These are phyloP conservation scores for Peromyscus melanophrys DNA, from an alignment of 2,797 vertebrate genomes.

Conservation along the genomic window DNA sequence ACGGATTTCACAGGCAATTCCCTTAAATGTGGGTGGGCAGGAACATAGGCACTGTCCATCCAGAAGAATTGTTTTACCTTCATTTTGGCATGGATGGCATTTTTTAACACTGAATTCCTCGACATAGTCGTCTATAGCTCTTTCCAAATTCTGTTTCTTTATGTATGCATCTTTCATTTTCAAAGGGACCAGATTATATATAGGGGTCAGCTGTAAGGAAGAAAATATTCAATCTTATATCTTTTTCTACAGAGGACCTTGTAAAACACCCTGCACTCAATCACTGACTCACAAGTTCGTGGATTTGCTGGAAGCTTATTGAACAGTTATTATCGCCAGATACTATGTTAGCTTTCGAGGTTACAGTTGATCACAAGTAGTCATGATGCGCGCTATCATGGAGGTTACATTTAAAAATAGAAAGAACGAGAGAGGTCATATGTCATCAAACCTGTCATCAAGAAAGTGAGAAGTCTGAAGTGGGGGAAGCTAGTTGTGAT, in stretches of 20 bases:
- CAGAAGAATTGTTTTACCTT: slow-evolving; percentile 91
- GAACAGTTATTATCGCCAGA: background rate
- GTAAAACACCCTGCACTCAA: slow-evolving; percentile 9
- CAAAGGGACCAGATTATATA: slow-evolving; percentile 92
- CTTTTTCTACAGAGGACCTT: slow-evolving; percentile 22
- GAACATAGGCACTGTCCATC: slow-evolving; percentile 93
- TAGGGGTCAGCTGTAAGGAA: slow-evolving; percentile 91
- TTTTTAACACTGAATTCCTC: slow-evolving; percentile 93
- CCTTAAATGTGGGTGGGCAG: slow-evolving; percentile 90
- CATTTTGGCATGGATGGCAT: slow-evolving; percentile 94
- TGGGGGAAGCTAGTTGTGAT: background rate
- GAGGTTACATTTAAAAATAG: slow-evolving; percentile 31
- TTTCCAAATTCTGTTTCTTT: slow-evolving; percentile 92
- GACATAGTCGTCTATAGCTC: slow-evolving; percentile 92
- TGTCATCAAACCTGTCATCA: background rate
- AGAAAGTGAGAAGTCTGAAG: background rate
- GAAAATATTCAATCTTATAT: slow-evolving; percentile 33
- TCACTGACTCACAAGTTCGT: background rate
- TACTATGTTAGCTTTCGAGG: background rate
- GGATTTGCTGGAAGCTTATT: background rate
- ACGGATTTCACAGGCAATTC: slow-evolving; percentile 92
- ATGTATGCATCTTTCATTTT: slow-evolving; percentile 87
- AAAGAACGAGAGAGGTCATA: background rate
- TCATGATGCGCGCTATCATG: background rate
- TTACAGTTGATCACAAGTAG: background rate